These are phyloP conservation scores for Ficedula albicollis DNA, from an alignment of 2,797 vertebrate genomes.

Conservation along the genomic window DNA sequence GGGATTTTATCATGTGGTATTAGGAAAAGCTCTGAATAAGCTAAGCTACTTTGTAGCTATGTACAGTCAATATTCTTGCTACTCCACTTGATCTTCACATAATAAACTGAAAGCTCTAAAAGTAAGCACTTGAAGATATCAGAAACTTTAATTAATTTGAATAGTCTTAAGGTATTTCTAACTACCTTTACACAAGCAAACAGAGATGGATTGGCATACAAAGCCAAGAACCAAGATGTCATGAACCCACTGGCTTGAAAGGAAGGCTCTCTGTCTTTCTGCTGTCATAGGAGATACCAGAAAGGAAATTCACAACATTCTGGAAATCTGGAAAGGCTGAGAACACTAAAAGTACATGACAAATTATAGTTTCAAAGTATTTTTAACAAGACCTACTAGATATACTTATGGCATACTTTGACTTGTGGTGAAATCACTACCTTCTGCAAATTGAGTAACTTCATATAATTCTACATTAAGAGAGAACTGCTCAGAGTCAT, in stretches of 20 bases:
- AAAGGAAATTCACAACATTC: not conserved
- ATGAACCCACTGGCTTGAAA: not conserved
- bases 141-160: not conserved
- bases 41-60: not conserved
- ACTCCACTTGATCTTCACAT: not conserved
- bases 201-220: not conserved
- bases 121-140: not conserved
- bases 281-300: not conserved
- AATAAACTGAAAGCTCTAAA: not conserved
- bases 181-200: not conserved
- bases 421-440: not conserved
- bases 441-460: not conserved
- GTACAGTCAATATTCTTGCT: not conserved
- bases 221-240: not conserved
- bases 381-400: not conserved
- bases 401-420: not conserved
- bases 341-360: not conserved
- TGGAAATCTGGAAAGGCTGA: not conserved
- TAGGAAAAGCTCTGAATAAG: not conserved
- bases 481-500: not conserved
- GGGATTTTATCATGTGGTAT: not conserved
- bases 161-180: not conserved
- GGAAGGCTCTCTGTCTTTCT: not conserved
- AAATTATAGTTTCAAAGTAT: not conserved
- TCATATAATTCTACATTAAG: not conserved